These are phyloP conservation scores for Metacarcinus magister DNA, from an alignment of 2,888 invertebrate species.

Conservation along the genomic window DNA sequence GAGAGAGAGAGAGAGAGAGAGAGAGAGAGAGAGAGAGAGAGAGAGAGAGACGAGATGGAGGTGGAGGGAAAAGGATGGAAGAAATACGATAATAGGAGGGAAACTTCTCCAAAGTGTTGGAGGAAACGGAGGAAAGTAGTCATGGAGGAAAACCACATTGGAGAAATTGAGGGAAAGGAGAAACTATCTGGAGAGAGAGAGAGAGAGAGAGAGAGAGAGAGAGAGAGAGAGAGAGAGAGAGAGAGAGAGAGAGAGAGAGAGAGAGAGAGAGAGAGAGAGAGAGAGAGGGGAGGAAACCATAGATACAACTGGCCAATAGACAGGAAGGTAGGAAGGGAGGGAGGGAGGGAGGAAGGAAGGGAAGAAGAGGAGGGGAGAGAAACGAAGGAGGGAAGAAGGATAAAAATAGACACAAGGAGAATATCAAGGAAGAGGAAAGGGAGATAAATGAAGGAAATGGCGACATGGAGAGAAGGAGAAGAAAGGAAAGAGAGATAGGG, in stretches of 20 bases:
- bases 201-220: slow-evolving; percentile 28
- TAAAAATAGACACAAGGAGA: not conserved
- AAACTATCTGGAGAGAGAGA: slow-evolving; percentile 49
- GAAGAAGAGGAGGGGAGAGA: not conserved
- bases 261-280: slow-evolving; percentile 32
- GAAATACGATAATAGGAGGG: slow-evolving; percentile 15
- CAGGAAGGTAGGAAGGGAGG: not conserved
- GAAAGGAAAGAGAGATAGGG: not conserved
- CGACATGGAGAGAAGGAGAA: not conserved
- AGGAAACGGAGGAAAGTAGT: slow-evolving; percentile 10
- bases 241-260: not conserved
- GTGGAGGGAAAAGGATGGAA: slow-evolving; percentile 6
- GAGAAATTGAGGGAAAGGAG: slow-evolving; percentile 55
- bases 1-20: not conserved
- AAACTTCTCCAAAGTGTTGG: slow-evolving; percentile 27
- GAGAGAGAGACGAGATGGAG: not conserved
- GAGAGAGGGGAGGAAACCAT: not conserved
- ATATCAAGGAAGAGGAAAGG: not conserved
- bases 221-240: not conserved
- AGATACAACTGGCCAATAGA: not conserved
- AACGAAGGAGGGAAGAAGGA: not conserved
- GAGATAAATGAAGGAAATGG: not conserved
- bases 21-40: not conserved
- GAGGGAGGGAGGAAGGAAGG: not conserved
- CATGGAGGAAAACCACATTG: not conserved